Evolutionary conservation across 2,888 invertebrate genomes (phyloP), one percentile per base, ranked within the genome.

Genomic region (Caenorhabditis doughertyi): DNA sequence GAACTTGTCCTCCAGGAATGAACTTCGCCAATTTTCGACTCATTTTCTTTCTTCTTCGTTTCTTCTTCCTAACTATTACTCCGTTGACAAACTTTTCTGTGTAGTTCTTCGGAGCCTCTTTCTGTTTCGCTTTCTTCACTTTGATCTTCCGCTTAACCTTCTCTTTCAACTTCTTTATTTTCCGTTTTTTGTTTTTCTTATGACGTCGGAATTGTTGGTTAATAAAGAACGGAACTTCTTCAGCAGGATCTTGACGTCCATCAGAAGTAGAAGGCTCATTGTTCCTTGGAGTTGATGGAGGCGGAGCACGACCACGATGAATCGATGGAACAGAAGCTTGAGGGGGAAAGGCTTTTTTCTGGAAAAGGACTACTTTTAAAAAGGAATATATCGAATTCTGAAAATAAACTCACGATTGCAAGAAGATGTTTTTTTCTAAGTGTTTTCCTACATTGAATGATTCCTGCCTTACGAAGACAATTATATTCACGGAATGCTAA

Each of bases 1-100:
- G 60, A n/a, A 82, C 79, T 39, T 44, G 44, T 18, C 72, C 51
- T 13, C 82, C 82, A 1, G 62, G 77, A 27, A 82, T 79, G 58
- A 62, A 74, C 23, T 70, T 55, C 7, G 62, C 21, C 8, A 29
- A 16, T 29, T 74, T 74, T 55, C 74, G 18, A 39, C 51, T 49
- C 32, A 21, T n/a, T 9, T 60, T 42, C 56, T 74, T 74, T 47
- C 74, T 68, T 44, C 27, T 44, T 16, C 74, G 39, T 21, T 25
- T 51, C 44, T 42, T 73, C 44, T 64, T 58, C 9, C 16, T 16
- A 1, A 70, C 29, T 2, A 47, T 8, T 21, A 21, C 27, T 55
- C 55, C 55, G n/a, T 67, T 21, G 2, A 53, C 53, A 9, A n/a
- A 49, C 27, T 35, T 47, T 25, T 55, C 49, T 25, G 23, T n/a